Percentiles rank a stretch among this genome's conserved stretches.
phyloP scores from a whole-genome alignment of 2,888 invertebrate species.

The Resseliella maxima region DNA sequence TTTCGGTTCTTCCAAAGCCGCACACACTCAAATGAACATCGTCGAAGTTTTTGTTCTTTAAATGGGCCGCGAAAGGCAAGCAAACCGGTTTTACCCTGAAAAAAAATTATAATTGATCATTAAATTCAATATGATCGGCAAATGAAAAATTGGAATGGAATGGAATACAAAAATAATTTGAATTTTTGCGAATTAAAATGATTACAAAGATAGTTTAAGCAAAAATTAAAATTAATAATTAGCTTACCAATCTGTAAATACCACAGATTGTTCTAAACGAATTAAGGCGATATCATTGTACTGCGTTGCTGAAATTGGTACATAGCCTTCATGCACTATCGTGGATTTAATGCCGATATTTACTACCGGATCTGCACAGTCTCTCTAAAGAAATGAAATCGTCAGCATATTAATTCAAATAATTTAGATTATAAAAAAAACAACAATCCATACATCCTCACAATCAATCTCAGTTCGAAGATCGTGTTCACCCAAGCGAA shows the following conservation, averaged over 20 bases:
- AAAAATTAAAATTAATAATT: too few relatives aligned
- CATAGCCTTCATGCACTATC: constrained; percentile 74
- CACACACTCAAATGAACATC: constrained; percentile 70
- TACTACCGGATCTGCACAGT: constrained; percentile 64
- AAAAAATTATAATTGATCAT: too few relatives aligned
- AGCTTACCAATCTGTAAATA: constrained; percentile 70
- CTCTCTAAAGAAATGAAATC: constrained; percentile 54
- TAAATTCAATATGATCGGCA: too few relatives aligned
- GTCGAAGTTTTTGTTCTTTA: constrained; percentile 65
- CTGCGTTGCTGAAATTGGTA: constrained; percentile 69
- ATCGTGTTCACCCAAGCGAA: constrained; percentile 75
- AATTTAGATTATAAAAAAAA: not conserved
- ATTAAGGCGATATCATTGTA: constrained; percentile 72
- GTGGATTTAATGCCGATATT: constrained; percentile 70
- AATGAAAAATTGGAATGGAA: too few relatives aligned
- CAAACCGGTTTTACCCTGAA: constrained; percentile 74
- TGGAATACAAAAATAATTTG: too few relatives aligned
- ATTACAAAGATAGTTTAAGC: too few relatives aligned
- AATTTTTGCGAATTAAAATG: too few relatives aligned
- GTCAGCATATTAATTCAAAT: not conserved
- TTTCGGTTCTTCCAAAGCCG: constrained; percentile 77
- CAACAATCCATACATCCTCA: constrained; percentile 60
- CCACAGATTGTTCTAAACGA: constrained; percentile 63
- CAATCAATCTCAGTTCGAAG: constrained; percentile 68
- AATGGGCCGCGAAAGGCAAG: constrained; percentile 65